Base-by-base conservation (phyloP, 2,113 vertebrate species). In the Tupaia tana region DNA sequence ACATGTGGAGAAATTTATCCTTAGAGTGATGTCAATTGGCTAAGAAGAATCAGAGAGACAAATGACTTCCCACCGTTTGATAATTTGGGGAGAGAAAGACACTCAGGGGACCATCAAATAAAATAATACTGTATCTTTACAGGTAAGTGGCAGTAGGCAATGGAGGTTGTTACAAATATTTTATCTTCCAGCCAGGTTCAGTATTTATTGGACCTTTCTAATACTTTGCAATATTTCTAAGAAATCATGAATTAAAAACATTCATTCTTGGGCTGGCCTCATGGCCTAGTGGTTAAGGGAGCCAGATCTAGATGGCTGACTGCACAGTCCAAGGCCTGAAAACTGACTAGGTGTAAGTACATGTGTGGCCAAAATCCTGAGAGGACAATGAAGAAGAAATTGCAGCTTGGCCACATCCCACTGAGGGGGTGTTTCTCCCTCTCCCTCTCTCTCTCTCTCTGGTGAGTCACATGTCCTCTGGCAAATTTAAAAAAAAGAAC, bases 91-190 rank as follows among this genome's bases (percentile, higher is more conserved):
- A 82, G 10, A 78, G 43, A 94, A 79, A 78, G 29, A 52, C 13
- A 89, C 59, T 69, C 70, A 67, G n/a, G 3, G 20, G 52, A 77
- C 70, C 54, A 1, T 0, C 29, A 74, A 74, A 25, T 4, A 18
- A 86, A 93, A 84, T 22, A 94, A 81, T 95, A 70, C 78, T 86
- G 52, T 64, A 92, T 94, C 52, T 95, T 96, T 85, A 92, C 86
- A 94, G 90, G 89, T 92, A 89, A 96, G 69, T 91, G 96, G 92
- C 89, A 92, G 92, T 81, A 59, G 80, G 85, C 70, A 88, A 90
- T 81, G 80, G 95, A 82, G 31, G 19, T 85, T 95, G 86, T 91
- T 98, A 25, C 12, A 86, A 86, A 31, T 63, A 31, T 83, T 91
- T 93, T 86, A 25, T 73, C n/a, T 92, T 77, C 43, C 2, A 66